Evolutionary conservation across 2,888 invertebrate species (phyloP).

Genomic region (Didymodactylos carnosus): DNA sequence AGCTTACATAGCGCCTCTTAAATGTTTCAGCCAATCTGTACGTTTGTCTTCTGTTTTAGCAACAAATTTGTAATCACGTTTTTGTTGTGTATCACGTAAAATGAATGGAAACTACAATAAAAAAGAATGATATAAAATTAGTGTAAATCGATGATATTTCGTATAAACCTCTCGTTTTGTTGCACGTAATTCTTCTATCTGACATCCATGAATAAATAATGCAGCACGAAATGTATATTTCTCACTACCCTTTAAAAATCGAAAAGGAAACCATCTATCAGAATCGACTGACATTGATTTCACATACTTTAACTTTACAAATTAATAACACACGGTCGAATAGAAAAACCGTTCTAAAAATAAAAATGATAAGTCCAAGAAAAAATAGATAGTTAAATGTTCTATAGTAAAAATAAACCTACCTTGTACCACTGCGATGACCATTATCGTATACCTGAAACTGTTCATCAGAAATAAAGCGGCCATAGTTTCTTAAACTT

Average conservation of each 20-base stretch:
- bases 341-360: neutral
- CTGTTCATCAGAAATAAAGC: neutral
- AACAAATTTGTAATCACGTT: neutral
- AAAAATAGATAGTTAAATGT: neutral
- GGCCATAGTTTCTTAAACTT: neutral
- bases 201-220: neutral
- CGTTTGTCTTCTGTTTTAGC: neutral
- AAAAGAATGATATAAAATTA: no score
- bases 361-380: no score
- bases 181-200: neutral
- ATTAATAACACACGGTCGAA: neutral
- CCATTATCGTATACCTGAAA: neutral
- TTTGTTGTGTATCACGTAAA: neutral
- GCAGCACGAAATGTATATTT: constrained; percentile 1
- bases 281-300: neutral
- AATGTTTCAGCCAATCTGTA: neutral
- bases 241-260: neutral
- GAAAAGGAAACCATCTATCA: neutral
- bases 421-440: neutral
- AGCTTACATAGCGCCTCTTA: neutral
- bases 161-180: neutral
- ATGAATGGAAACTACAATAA: neutral
- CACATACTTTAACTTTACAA: neutral
- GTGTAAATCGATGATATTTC: no score
- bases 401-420: neutral